Conservation (phyloP, 2,888 invertebrate genomes). For the Amblyjoppa proteus region DNA sequence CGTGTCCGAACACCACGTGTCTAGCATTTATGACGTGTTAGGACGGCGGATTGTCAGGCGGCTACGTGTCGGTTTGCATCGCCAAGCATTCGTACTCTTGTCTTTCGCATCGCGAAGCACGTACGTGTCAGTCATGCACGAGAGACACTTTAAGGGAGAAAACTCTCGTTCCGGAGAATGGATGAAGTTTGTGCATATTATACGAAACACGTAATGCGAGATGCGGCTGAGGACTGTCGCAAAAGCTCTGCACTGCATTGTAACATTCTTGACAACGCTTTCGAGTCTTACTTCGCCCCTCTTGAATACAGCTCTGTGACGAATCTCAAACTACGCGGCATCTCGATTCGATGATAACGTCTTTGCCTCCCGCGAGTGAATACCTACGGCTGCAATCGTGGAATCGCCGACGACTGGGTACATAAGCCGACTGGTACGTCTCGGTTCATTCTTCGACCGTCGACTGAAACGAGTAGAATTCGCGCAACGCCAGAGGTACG, state of each 20-base stretch:
- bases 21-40: slow-evolving; percentile 69
- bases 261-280: neutral
- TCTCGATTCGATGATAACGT: slow-evolving; percentile 2
- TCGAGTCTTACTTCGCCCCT: neutral
- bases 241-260: neutral
- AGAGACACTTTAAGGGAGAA: neutral
- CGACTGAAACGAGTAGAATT: slow-evolving; percentile 34
- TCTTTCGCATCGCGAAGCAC: neutral
- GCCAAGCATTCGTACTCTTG: neutral
- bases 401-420: slow-evolving; percentile 37
- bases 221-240: neutral
- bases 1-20: slow-evolving; percentile 68
- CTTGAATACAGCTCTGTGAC: no score
- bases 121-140: slow-evolving; percentile 14
- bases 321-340: neutral
- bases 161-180: neutral
- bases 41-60: slow-evolving; percentile 55
- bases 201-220: slow-evolving; percentile 9
- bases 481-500: slow-evolving; percentile 15
- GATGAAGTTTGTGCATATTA: slow-evolving; percentile 13
- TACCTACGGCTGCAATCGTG: neutral
- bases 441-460: slow-evolving; percentile 51
- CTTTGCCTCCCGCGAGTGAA: neutral
- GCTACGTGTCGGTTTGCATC: slow-evolving; percentile 61
- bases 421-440: slow-evolving; percentile 40